Conservation (phyloP, 2,888 invertebrate genomes). For the Folsomia candida region DNA sequence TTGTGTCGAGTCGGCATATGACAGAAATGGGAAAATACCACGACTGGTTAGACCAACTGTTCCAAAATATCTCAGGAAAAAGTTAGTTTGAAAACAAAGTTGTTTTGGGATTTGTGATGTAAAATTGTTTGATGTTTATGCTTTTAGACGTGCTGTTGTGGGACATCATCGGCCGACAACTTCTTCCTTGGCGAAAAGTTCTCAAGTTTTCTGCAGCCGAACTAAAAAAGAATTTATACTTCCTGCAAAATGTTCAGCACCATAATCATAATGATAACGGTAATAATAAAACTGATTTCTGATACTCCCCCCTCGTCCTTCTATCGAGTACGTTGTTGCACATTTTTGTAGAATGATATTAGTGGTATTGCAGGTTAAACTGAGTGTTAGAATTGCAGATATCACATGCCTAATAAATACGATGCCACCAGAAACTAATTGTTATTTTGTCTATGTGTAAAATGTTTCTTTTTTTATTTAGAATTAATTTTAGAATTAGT, state of each 20-base stretch:
- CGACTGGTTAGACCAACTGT: constrained; percentile 35
- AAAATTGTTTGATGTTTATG: neutral
- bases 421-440: neutral
- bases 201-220: constrained; percentile 25
- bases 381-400: neutral
- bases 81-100: constrained; percentile 18
- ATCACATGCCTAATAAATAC: neutral
- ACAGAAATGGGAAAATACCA: constrained; percentile 30
- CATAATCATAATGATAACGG: too few relatives aligned
- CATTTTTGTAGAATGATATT: neutral
- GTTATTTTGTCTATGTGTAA: neutral
- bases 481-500: too few relatives aligned
- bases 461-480: neutral
- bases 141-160: neutral
- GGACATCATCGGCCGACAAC: too few relatives aligned
- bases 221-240: constrained; percentile 21
- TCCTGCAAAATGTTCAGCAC: constrained; percentile 17
- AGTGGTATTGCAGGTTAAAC: neutral
- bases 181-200: neutral
- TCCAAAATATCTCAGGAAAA: constrained; percentile 35
- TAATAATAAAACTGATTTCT: too few relatives aligned
- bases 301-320: too few relatives aligned
- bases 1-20: constrained; percentile 40
- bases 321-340: too few relatives aligned
- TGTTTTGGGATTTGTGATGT: neutral